Evolutionary conservation across 2,888 invertebrate genomes (phyloP).

Genomic region (Latrodectus elegans): DNA sequence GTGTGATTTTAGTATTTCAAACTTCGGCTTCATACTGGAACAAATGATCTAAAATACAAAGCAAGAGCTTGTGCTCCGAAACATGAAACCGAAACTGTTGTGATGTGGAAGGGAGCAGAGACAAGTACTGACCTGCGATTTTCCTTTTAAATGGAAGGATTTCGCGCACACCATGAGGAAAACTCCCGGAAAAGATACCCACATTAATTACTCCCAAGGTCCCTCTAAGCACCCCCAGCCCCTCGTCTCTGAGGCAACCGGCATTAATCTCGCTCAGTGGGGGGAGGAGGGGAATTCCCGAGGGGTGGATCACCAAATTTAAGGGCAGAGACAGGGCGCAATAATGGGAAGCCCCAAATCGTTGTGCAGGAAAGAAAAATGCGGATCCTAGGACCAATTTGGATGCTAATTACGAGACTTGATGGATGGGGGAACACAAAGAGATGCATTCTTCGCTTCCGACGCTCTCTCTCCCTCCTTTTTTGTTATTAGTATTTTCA

Average conservation of each 20-base stretch:
- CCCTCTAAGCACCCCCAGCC: not conserved
- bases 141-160: too few relatives aligned
- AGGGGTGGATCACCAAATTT: slow-evolving; percentile 27
- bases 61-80: too few relatives aligned
- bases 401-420: slow-evolving; percentile 59
- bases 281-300: not conserved
- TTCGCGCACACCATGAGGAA: not conserved
- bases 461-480: slow-evolving; percentile 3
- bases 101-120: too few relatives aligned
- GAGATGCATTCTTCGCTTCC: slow-evolving; percentile 45
- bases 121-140: too few relatives aligned
- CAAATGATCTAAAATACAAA: too few relatives aligned
- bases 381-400: slow-evolving; percentile 55
- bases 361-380: slow-evolving; percentile 54
- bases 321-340: slow-evolving; percentile 29
- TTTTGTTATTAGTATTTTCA: slow-evolving; percentile 38
- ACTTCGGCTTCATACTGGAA: too few relatives aligned
- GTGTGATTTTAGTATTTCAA: too few relatives aligned
- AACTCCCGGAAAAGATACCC: slow-evolving; percentile 31
- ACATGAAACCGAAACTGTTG: too few relatives aligned
- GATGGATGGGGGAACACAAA: slow-evolving; percentile 55
- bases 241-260: slow-evolving; percentile 38
- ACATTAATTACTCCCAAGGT: slow-evolving; percentile 26
- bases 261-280: slow-evolving; percentile 39
- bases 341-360: slow-evolving; percentile 42